Percentiles rank a stretch among this genome's conserved stretches.
Conservation (phyloP, 2,797 vertebrate species). For the Tiaroga cobitis region DNA sequence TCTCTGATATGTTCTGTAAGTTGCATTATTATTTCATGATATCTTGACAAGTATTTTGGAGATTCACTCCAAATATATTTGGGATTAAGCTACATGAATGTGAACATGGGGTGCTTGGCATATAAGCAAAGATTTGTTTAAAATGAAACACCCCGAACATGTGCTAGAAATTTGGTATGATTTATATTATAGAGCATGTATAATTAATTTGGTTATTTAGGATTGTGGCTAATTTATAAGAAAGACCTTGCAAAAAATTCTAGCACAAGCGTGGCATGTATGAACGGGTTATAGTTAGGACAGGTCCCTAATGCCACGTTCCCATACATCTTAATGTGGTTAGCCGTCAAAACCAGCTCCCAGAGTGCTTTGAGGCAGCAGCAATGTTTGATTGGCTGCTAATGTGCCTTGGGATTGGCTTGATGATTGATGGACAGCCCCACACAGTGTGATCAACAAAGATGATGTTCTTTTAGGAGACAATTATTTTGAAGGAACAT, state of each 20-base stretch:
- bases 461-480: slow-evolving; percentile 58
- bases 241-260: not conserved
- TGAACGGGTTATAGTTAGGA: slow-evolving; percentile 3
- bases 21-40: not conserved
- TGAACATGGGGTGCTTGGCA: not conserved
- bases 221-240: not conserved
- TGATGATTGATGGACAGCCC: slow-evolving; percentile 71
- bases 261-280: not conserved
- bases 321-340: slow-evolving; percentile 49
- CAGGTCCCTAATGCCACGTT: slow-evolving; percentile 8
- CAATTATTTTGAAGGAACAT: not conserved
- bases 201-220: not conserved
- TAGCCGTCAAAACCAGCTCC: slow-evolving; percentile 27
- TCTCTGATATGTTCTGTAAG: not conserved
- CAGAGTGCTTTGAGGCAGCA: slow-evolving; percentile 20
- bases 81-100: not conserved
- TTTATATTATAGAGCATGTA: not conserved
- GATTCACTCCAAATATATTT: not conserved
- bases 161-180: not conserved
- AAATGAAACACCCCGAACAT: not conserved
- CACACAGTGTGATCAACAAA: slow-evolving; percentile 62
- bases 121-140: not conserved
- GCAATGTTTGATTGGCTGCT: slow-evolving; percentile 64
- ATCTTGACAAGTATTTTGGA: not conserved
- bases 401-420: slow-evolving; percentile 61